These are phyloP conservation scores for Cryptotermes secundus DNA, from an alignment of 1,140 invertebrate species.

Conservation along the genomic window DNA sequence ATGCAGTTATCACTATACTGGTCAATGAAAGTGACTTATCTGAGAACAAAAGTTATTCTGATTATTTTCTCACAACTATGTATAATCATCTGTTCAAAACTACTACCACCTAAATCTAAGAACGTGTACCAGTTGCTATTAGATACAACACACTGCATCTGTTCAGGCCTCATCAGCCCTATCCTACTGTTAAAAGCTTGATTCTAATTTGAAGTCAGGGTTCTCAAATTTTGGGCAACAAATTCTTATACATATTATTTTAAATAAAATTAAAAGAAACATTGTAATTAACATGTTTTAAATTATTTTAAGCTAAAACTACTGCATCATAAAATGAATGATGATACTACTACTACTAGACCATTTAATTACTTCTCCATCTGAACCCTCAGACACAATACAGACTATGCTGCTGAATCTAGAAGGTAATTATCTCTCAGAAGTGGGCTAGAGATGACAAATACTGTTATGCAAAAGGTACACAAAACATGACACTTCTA, in stretches of 20 bases:
- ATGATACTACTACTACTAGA: background rate
- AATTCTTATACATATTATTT: background rate
- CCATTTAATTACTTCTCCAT: background rate
- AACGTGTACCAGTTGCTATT: background rate
- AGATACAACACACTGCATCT: conserved; percentile 4
- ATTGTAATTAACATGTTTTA: background rate
- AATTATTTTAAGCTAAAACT: background rate
- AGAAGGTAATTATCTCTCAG: too few relatives aligned
- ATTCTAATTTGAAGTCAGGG: background rate
- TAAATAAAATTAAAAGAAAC: background rate
- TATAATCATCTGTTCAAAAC: background rate
- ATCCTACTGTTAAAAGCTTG: conserved; percentile 6
- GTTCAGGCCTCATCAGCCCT: background rate
- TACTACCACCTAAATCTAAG: conserved; percentile 7
- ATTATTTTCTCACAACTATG: background rate
- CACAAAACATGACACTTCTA: too few relatives aligned
- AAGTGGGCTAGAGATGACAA: too few relatives aligned
- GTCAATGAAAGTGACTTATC: background rate
- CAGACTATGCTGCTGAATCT: too few relatives aligned
- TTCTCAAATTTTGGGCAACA: conserved; percentile 7
- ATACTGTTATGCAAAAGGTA: too few relatives aligned
- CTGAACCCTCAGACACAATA: background rate
- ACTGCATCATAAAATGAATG: background rate
- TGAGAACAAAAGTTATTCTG: background rate
- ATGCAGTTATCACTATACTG: background rate